Percentiles rank a stretch among this genome's conserved stretches.
phyloP scores from a whole-genome alignment of 1,140 invertebrate species.

The Pissodes strobi region DNA sequence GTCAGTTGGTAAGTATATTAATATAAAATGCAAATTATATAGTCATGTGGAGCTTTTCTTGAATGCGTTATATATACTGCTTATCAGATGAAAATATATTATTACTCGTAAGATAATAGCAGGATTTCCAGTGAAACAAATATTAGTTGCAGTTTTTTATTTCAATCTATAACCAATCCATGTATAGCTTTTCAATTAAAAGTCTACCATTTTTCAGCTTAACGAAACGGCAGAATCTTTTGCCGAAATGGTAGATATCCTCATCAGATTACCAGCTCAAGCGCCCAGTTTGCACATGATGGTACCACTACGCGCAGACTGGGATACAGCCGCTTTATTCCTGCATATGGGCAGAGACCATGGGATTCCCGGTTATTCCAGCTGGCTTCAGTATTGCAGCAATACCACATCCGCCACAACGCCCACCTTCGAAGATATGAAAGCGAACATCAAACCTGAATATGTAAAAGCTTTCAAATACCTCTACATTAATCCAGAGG shows the following conservation, averaged over 20 bases:
- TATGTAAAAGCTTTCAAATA: slow-evolving; percentile 63
- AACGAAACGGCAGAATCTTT: slow-evolving; percentile 55
- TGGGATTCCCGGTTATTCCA: slow-evolving; percentile 83
- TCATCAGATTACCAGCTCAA: slow-evolving; percentile 59
- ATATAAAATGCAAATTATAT: neutral
- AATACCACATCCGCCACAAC: slow-evolving; percentile 49
- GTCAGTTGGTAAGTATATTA: slow-evolving; percentile 58
- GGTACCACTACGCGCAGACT: slow-evolving; percentile 50
- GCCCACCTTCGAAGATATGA: slow-evolving; percentile 67
- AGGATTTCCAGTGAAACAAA: too few species aligned
- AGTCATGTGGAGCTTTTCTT: too few species aligned
- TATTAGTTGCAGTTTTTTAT: too few species aligned
- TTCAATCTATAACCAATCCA: too few species aligned
- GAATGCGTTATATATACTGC: too few species aligned
- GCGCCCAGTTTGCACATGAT: slow-evolving; percentile 58
- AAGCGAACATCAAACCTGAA: slow-evolving; percentile 64
- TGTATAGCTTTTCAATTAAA: neutral
- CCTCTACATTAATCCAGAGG: slow-evolving; percentile 73
- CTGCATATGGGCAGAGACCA: slow-evolving; percentile 83
- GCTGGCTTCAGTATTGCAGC: slow-evolving; percentile 73
- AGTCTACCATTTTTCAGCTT: slow-evolving; percentile 39
- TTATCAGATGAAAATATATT: too few species aligned
- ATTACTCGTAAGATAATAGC: too few species aligned
- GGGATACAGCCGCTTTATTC: slow-evolving; percentile 61
- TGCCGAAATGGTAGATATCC: slow-evolving; percentile 54